These are phyloP conservation scores for Octopus sinensis DNA, from an alignment of 1,140 invertebrate species.

Conservation along the genomic window DNA sequence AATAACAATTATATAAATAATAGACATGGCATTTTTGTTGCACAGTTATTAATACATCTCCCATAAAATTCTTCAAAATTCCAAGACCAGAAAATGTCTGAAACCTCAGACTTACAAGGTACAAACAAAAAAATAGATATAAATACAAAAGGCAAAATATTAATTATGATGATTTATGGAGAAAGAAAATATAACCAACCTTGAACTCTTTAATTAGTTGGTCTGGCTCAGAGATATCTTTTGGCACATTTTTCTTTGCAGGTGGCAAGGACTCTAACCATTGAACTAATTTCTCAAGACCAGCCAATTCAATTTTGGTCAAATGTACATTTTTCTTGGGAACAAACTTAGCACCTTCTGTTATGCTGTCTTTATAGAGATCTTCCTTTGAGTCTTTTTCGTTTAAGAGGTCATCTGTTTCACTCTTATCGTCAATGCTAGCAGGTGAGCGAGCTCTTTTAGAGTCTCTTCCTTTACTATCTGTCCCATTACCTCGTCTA, in stretches of 20 bases:
- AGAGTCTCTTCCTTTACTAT: slow-evolving; percentile 22
- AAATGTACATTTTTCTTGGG: slow-evolving; percentile 48
- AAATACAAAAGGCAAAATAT: slow-evolving; percentile 7
- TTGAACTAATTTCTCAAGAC: slow-evolving; percentile 75
- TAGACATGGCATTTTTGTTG: too few relatives aligned
- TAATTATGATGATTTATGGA: not conserved
- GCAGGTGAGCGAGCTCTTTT: slow-evolving; percentile 14
- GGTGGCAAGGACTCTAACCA: slow-evolving; percentile 78
- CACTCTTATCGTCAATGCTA: slow-evolving; percentile 17
- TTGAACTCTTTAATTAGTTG: slow-evolving; percentile 80
- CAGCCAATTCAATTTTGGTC: slow-evolving; percentile 75
- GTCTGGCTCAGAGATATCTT: slow-evolving; percentile 84
- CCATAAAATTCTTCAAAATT: too few relatives aligned
- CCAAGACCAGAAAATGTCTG: too few relatives aligned
- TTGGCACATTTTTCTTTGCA: slow-evolving; percentile 87
- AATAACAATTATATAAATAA: too few relatives aligned
- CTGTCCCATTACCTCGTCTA: slow-evolving; percentile 14
- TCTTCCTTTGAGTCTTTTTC: slow-evolving; percentile 13
- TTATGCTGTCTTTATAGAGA: not conserved
- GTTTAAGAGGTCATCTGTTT: not conserved
- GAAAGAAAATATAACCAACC: slow-evolving; percentile 35
- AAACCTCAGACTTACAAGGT: not conserved
- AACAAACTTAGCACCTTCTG: not conserved
- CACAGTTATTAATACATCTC: too few relatives aligned
- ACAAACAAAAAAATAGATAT: not conserved